phyloP scores from a whole-genome alignment of 2,113 vertebrate species.

The Pseudorasbora parva region DNA sequence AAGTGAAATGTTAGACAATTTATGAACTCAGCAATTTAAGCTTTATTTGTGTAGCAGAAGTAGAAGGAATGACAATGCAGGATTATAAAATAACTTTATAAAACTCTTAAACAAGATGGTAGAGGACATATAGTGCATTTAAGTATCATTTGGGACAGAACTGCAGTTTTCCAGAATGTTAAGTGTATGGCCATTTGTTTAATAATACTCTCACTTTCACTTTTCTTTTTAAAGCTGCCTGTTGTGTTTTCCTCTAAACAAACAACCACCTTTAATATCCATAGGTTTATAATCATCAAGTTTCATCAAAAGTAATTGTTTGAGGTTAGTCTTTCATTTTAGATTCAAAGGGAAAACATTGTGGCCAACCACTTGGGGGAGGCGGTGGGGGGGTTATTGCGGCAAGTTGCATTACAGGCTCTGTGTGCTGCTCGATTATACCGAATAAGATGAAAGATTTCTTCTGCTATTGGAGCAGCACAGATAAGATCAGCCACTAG shows the following conservation, averaged over 20 bases:
- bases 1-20: too few species aligned
- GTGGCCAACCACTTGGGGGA: background rate
- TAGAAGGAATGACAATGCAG: too few species aligned
- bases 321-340: background rate
- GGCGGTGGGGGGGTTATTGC: background rate
- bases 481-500: background rate
- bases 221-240: background rate
- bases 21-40: too few species aligned
- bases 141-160: too few species aligned
- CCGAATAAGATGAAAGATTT: background rate
- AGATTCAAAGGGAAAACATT: background rate
- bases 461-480: background rate
- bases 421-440: background rate
- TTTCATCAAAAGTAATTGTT: background rate
- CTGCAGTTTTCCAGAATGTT: background rate
- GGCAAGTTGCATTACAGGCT: background rate
- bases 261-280: background rate
- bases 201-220: background rate
- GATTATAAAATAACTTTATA: too few species aligned
- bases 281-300: too few species aligned
- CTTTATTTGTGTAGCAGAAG: too few species aligned
- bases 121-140: too few species aligned
- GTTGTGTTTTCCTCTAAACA: background rate
- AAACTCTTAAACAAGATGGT: too few species aligned
- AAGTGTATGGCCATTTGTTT: background rate